These are phyloP conservation scores for Neuroscelio doddi DNA, from an alignment of 2,888 invertebrate species.

Conservation along the genomic window DNA sequence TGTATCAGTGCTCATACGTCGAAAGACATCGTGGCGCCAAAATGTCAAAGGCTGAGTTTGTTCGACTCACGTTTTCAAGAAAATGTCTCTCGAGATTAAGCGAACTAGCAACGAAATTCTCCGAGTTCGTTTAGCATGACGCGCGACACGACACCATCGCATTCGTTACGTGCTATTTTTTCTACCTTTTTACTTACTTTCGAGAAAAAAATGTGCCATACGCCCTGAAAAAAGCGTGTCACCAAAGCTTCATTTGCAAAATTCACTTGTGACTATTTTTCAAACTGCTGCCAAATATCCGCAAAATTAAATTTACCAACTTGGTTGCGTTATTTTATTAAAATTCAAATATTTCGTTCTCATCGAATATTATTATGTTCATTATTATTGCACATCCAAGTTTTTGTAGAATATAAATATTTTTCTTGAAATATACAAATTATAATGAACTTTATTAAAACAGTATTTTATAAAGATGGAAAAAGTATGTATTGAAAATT, in stretches of 20 bases:
- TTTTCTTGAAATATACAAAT: no score
- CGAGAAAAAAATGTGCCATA: conserved; percentile 16
- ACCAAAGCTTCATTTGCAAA: conserved; percentile 15
- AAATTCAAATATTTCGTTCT: no score
- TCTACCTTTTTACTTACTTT: conserved; percentile 11
- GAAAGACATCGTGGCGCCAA: conserved; percentile 8
- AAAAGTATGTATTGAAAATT: conserved; percentile 20
- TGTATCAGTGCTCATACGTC: conserved; percentile 5
- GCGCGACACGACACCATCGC: conserved; percentile 32
- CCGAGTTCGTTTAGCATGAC: conserved; percentile 43
- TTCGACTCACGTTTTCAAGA: conserved; percentile 42
- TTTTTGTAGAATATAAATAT: no score
- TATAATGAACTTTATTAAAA: no score
- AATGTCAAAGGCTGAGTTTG: conserved; percentile 35
- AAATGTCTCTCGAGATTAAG: conserved; percentile 44
- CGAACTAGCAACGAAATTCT: conserved; percentile 38
- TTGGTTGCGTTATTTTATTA: no score
- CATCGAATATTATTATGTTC: no score
- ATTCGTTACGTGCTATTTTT: conserved; percentile 30
- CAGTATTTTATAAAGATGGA: no score
- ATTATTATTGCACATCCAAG: no score
- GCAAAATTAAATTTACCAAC: no score
- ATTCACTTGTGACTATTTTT: no score
- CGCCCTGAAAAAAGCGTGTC: conserved; percentile 18
- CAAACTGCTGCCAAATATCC: no score